A percentile compares a stretch with the other conserved stretches of the same genome.
phyloP scores from a whole-genome alignment of 2,113 vertebrate species.

The Nerophis lumbriciformis region DNA sequence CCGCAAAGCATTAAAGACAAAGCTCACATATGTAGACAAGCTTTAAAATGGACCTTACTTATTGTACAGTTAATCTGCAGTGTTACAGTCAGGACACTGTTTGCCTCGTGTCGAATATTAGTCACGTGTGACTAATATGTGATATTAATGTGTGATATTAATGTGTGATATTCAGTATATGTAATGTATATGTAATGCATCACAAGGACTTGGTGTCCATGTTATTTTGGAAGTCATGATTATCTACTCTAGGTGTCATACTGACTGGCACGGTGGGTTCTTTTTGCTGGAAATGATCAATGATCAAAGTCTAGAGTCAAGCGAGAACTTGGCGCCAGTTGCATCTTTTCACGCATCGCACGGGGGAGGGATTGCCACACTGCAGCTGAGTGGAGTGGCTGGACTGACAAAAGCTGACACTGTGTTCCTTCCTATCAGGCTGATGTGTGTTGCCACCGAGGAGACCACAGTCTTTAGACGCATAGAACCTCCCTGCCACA shows the following conservation, averaged over 20 bases:
- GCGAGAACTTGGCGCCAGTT: slow-evolving; percentile 29
- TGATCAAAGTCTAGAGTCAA: background rate
- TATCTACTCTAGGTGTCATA: background rate
- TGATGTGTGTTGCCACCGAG: slow-evolving; percentile 57
- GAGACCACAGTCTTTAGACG: slow-evolving; percentile 48
- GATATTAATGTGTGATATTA: no score
- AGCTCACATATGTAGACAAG: slow-evolving; percentile 8
- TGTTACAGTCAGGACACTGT: slow-evolving; percentile 37
- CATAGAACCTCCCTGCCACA: slow-evolving; percentile 33
- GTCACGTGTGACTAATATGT: no score
- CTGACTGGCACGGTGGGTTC: slow-evolving; percentile 3
- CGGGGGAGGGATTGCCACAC: slow-evolving; percentile 36
- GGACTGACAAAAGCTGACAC: slow-evolving; percentile 49
- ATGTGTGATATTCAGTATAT: no score
- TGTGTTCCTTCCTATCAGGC: slow-evolving; percentile 58
- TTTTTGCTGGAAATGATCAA: slow-evolving; percentile 18
- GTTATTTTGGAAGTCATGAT: no score
- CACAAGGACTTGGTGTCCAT: no score
- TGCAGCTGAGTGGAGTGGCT: slow-evolving; percentile 25
- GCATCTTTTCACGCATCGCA: slow-evolving; percentile 43
- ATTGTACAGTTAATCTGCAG: slow-evolving; percentile 16
- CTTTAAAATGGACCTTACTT: slow-evolving; percentile 1
- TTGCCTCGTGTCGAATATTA: slow-evolving; percentile 3
- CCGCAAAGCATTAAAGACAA: slow-evolving; percentile 15
- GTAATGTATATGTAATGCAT: no score